A percentile compares a stretch with the other conserved stretches of the same genome.
Evolutionary conservation across 1,140 invertebrate species (phyloP).

Genomic region (Eumaeus atala): DNA sequence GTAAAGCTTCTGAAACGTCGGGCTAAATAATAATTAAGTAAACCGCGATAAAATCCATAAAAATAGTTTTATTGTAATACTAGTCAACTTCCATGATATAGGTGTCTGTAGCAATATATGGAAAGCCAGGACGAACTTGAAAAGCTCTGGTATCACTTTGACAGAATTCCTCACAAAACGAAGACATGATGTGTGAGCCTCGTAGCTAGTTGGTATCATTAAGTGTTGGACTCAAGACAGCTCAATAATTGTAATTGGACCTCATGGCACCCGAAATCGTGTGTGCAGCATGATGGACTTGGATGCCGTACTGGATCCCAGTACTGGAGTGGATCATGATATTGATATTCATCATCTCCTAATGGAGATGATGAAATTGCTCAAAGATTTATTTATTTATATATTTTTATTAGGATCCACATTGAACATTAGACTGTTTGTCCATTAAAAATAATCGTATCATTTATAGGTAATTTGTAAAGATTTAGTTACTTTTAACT

Average conservation of each 20-base stretch:
- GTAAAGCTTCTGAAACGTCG: too few species aligned
- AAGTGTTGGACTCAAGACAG: conserved; percentile 21
- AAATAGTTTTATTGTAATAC: too few species aligned
- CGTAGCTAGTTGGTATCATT: conserved; percentile 15
- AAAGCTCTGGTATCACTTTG: conserved; percentile 19
- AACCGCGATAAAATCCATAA: too few species aligned
- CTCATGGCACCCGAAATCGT: conserved; percentile 9
- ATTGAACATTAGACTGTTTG: too few species aligned
- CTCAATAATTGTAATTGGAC: conserved; percentile 8
- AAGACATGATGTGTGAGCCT: conserved; percentile 16
- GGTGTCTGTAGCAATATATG: conserved; percentile 13
- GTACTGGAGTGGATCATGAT: neutral
- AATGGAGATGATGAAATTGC: too few species aligned
- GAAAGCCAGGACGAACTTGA: conserved; percentile 16
- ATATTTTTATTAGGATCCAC: too few species aligned
- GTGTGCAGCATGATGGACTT: neutral
- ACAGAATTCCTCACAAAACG: conserved; percentile 21
- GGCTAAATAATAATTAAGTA: too few species aligned
- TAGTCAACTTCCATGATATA: conserved; percentile 17
- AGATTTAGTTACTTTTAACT: too few species aligned
- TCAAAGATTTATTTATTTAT: too few species aligned
- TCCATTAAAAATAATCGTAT: too few species aligned
- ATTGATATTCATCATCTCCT: too few species aligned
- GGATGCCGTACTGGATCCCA: neutral
- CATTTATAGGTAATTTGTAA: too few species aligned